A percentile compares a stretch with the other conserved stretches of the same genome.
These are phyloP conservation scores for Tuta absoluta DNA, from an alignment of 2,888 invertebrate genomes.

Conservation along the genomic window DNA sequence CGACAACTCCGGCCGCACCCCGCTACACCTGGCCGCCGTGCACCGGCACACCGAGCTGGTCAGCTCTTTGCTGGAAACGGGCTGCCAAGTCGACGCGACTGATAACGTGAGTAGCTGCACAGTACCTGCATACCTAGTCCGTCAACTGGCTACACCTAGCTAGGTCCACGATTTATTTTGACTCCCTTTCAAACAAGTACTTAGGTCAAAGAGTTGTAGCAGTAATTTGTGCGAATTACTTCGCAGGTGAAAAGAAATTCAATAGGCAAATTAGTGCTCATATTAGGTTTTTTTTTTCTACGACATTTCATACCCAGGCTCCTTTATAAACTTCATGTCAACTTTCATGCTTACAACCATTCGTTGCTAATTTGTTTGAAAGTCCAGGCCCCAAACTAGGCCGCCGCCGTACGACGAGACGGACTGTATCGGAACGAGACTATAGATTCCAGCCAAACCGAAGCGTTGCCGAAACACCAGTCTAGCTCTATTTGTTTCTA, in stretches of 20 bases:
- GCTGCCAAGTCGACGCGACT: slow-evolving; percentile 82
- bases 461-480: background rate
- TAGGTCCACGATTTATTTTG: too few relatives aligned
- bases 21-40: slow-evolving; percentile 88
- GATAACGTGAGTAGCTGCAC: slow-evolving; percentile 72
- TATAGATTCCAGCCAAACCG: background rate
- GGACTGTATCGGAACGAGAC: background rate
- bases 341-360: too few relatives aligned
- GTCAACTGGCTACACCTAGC: too few relatives aligned
- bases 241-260: too few relatives aligned
- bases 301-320: too few relatives aligned
- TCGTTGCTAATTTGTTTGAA: background rate
- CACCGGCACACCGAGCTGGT: slow-evolving; percentile 88
- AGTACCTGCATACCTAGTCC: too few relatives aligned
- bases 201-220: too few relatives aligned
- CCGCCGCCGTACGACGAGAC: background rate
- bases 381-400: background rate
- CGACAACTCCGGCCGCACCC: slow-evolving; percentile 86
- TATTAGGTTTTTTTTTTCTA: too few relatives aligned
- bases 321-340: too few relatives aligned
- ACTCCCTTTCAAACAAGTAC: too few relatives aligned
- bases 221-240: too few relatives aligned
- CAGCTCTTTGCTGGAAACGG: slow-evolving; percentile 84
- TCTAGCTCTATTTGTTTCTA: background rate
- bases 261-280: too few relatives aligned